Percentiles rank a stretch among this genome's conserved stretches.
phyloP scores from a whole-genome alignment of 2,888 invertebrate species.

The Perizoma affinitatum region DNA sequence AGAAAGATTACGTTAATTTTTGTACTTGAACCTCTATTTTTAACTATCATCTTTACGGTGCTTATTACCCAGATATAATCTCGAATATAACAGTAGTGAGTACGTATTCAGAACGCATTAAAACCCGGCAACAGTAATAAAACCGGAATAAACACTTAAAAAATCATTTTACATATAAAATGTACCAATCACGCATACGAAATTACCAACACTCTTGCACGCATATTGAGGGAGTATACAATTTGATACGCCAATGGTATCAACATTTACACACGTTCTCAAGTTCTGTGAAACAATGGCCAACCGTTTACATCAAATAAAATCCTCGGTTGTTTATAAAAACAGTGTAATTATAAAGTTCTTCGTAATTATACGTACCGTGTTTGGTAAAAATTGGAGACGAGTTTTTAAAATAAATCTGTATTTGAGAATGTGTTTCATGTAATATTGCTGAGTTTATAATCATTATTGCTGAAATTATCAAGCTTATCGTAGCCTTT shows the following conservation, averaged over 20 bases:
- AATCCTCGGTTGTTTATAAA: slow-evolving; percentile 33
- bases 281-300: slow-evolving; percentile 48
- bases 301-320: slow-evolving; percentile 29
- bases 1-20: too few species aligned
- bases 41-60: too few species aligned
- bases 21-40: too few species aligned
- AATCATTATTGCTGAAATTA: too few species aligned
- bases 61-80: too few species aligned
- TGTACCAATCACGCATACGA: slow-evolving; percentile 17
- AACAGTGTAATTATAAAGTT: slow-evolving; percentile 26
- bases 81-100: too few species aligned
- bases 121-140: slow-evolving; percentile 5
- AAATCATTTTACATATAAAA: slow-evolving; percentile 6
- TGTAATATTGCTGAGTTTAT: too few species aligned
- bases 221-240: slow-evolving; percentile 10
- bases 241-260: slow-evolving; percentile 32
- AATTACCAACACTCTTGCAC: slow-evolving; percentile 3
- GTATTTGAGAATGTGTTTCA: slow-evolving; percentile 7
- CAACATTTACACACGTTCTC: slow-evolving; percentile 45
- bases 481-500: too few species aligned
- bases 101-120: neutral
- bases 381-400: slow-evolving; percentile 9
- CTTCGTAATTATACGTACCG: slow-evolving; percentile 4
- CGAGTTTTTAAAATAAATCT: slow-evolving; percentile 17
- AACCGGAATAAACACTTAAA: slow-evolving; percentile 9